phyloP scores from a whole-genome alignment of 2,888 invertebrate species.

The Altica lythri region DNA sequence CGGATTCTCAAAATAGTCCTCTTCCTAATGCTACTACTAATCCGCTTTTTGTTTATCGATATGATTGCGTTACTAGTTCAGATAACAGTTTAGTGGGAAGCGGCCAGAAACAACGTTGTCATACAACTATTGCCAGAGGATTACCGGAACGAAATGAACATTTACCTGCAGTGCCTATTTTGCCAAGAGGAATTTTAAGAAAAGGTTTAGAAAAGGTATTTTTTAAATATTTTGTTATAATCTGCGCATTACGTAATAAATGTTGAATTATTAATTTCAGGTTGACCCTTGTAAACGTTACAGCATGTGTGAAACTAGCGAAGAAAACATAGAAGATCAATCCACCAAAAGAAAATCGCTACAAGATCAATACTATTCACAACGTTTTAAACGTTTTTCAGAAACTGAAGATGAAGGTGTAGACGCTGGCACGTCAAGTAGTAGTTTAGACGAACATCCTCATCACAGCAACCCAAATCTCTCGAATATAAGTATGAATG shows the following conservation, averaged over 20 bases:
- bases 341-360: constrained; percentile 72
- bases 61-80: constrained; percentile 76
- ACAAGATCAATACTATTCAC: constrained; percentile 67
- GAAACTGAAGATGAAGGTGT: constrained; percentile 67
- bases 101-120: constrained; percentile 59
- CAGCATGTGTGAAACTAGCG: constrained; percentile 76
- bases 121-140: constrained; percentile 58
- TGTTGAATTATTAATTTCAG: constrained; percentile 3
- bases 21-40: constrained; percentile 66
- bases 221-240: not conserved
- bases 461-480: constrained; percentile 46
- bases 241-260: not conserved
- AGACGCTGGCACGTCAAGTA: constrained; percentile 59
- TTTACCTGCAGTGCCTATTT: constrained; percentile 65
- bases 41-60: constrained; percentile 80
- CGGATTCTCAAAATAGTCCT: constrained; percentile 75
- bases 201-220: constrained; percentile 42
- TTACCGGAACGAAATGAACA: constrained; percentile 58
- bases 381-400: constrained; percentile 50
- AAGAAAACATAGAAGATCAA: constrained; percentile 59
- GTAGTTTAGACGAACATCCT: constrained; percentile 65
- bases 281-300: constrained; percentile 57
- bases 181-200: constrained; percentile 72
- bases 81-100: constrained; percentile 70
- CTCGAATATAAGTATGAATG: constrained; percentile 63